Conservation (phyloP, 2,113 vertebrate species). For the Sebastes schlegelii region DNA sequence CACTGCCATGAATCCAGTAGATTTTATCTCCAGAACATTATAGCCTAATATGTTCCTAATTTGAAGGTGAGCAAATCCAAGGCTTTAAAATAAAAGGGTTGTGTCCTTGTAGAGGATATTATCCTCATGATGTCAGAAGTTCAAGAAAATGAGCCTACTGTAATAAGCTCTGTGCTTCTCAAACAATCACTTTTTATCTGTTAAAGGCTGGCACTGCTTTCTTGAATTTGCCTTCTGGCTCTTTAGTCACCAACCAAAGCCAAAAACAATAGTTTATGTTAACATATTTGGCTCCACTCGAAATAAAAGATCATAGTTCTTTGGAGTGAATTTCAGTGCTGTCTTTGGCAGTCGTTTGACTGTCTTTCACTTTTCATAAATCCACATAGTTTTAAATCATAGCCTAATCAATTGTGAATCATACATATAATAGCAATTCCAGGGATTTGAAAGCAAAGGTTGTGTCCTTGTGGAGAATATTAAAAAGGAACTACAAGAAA, state of each 20-base stretch:
- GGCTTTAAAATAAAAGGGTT: slow-evolving; percentile 3
- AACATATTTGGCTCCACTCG: slow-evolving; percentile 43
- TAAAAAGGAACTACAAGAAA: slow-evolving; percentile 12
- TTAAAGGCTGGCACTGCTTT: slow-evolving; percentile 12
- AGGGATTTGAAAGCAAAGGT: slow-evolving; percentile 34
- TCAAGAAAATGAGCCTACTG: background rate
- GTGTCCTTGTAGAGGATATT: background rate
- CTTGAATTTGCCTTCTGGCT: slow-evolving; percentile 34
- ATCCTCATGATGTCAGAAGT: background rate
- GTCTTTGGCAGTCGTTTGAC: slow-evolving; percentile 30
- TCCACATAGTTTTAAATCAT: slow-evolving; percentile 36
- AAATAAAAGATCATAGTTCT: slow-evolving; percentile 27
- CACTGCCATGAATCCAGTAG: background rate
- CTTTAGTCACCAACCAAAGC: background rate
- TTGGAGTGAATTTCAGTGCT: slow-evolving; percentile 21
- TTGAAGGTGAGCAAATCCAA: slow-evolving; percentile 16
- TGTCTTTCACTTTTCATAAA: slow-evolving; percentile 59
- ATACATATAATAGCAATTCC: slow-evolving; percentile 15
- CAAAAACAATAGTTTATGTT: slow-evolving; percentile 51
- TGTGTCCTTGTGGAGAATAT: slow-evolving; percentile 11
- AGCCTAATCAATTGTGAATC: slow-evolving; percentile 32
- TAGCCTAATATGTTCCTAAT: background rate
- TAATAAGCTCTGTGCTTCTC: background rate
- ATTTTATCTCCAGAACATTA: background rate
- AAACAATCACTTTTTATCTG: slow-evolving; percentile 18